Evolutionary conservation across 2,888 invertebrate species (phyloP), one percentile per base, ranked within the genome.

Genomic region (Cryptosula pallasiana): DNA sequence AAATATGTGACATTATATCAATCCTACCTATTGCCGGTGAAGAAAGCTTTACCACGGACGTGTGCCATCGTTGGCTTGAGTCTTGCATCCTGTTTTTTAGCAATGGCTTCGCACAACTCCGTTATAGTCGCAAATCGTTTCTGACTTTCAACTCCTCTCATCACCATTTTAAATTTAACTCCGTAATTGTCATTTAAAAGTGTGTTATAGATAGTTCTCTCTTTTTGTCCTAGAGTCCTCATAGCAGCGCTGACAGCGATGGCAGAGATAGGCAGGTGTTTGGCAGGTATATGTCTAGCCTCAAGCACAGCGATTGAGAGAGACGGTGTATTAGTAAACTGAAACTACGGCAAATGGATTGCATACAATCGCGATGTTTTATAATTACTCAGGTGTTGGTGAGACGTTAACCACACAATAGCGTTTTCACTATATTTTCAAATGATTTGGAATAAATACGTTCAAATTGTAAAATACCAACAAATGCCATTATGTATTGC

Each of bases 81-180:
- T 34, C 63, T 2, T 5, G 25, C 63, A 3, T 27, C 34, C 32
- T 63, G 63, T 34, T 63, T 63, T 32, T 34, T 63, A 9, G 27
- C 34, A 5, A 63, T 32, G 32, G 34, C 63, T n/a, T 63, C 13
- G 32, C 63, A 63, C 5, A 63, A 32, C 5, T 32, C 25, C 2
- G 27, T 13, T 9, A 63, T 32, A 27, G 25, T 63, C 2, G 63
- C 16, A 32, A 29, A 32, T 5, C 3, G 29, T 32, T 63, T 27
- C 9, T 63, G 63, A 29, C 32, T 32, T 9, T 63, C 63, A 9
- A 3, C 27, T 27, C 13, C 27, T 32, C 27, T 63, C 13, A 63
- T 32, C 63, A 63, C 34, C 34, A 63, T 63, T 32, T 63, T 63
- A 32, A 63, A 27, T 63, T 63, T 63, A 13, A 63, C 32, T 9